Base-by-base conservation (phyloP, 2,797 vertebrate genomes). In the Rousettus madagascariensis region DNA sequence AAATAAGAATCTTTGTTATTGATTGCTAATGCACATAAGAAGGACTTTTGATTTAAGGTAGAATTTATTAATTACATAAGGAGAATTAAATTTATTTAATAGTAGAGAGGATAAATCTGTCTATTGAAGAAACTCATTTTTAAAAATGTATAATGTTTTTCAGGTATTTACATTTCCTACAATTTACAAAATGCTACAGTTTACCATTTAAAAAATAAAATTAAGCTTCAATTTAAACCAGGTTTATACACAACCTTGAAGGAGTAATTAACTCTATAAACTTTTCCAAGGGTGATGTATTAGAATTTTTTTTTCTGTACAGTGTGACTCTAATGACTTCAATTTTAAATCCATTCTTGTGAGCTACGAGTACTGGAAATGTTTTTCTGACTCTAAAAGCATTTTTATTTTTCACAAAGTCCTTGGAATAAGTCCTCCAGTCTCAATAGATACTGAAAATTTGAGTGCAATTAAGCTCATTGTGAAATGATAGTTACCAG, bases 151-250 rank as follows among this genome's bases (percentile, higher is more conserved):
- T 8, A 36, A 13, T 30, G 2, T 38, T 84, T 95, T 63, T 79
- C 6, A 88, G 20, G 33, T 49, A 59, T 57, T 61, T 88, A 36
- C 2, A 30, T 53, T 61, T 7, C 28, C 9, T 65, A 53, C 15
- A 89, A n/a, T 61, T 82, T 82, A 26, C 46, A 4, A 74, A 19
- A 57, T 75, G 38, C 11, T 88, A 16, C 30, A n/a, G 11, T 33
- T 91, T 68, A 74, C 19, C n/a, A 19, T 26, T 90, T 51, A 30
- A 43, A 91, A 95, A 61, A 61, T 38, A 74, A 89, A 89, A 91
- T 33, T 79, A 78, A 78, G 10, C 8, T 49, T 91, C 22, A 55
- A 10, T 28, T 71, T 51, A 36, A 86, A 72, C 26, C 20, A 85
- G 33, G 3, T 33, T 65, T 89, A 55, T 3, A 69, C 2, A 69